A percentile compares a stretch with the other conserved stretches of the same genome.
phyloP scores from a whole-genome alignment of 2,113 vertebrate genomes.

The Clarias magur region DNA sequence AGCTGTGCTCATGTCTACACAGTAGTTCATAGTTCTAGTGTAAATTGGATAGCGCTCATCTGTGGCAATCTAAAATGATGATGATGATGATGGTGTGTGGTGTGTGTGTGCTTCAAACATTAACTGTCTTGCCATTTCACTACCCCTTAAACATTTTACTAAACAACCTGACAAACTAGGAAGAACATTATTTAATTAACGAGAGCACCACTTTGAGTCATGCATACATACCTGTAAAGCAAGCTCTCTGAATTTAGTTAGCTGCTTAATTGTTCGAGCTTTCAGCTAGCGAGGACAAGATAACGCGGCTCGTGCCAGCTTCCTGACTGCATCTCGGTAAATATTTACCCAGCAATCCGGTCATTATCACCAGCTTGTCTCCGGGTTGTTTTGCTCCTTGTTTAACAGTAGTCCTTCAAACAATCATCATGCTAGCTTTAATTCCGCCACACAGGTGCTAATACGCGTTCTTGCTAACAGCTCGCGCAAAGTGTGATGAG shows the following conservation, averaged over 20 bases:
- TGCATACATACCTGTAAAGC: neutral
- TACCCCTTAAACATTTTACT: neutral
- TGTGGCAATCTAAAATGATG: slow-evolving; percentile 65
- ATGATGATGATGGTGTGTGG: slow-evolving; percentile 51
- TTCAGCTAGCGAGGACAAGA: neutral
- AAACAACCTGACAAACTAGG: neutral
- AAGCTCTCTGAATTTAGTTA: slow-evolving; percentile 14
- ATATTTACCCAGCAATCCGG: slow-evolving; percentile 49
- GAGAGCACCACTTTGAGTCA: neutral
- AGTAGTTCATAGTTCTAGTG: slow-evolving; percentile 63
- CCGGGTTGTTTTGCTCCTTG: slow-evolving; percentile 53
- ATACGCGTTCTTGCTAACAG: slow-evolving; percentile 42
- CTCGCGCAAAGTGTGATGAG: slow-evolving; percentile 32
- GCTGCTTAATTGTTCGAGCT: slow-evolving; percentile 14
- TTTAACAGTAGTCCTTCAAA: slow-evolving; percentile 50
- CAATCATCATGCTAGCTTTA: slow-evolving; percentile 46
- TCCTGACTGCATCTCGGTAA: slow-evolving; percentile 37
- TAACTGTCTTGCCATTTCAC: neutral
- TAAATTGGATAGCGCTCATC: slow-evolving; percentile 72
- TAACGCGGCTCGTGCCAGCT: slow-evolving; percentile 21
- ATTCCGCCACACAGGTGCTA: slow-evolving; percentile 35
- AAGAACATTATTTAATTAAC: slow-evolving; percentile 23
- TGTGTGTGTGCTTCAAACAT: slow-evolving; percentile 48
- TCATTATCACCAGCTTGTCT: slow-evolving; percentile 48
- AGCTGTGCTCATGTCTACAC: slow-evolving; percentile 56